Percentiles rank a stretch among this genome's conserved stretches.
phyloP scores from a whole-genome alignment of 1,140 invertebrate genomes.

The Philopotamus ludificatus region DNA sequence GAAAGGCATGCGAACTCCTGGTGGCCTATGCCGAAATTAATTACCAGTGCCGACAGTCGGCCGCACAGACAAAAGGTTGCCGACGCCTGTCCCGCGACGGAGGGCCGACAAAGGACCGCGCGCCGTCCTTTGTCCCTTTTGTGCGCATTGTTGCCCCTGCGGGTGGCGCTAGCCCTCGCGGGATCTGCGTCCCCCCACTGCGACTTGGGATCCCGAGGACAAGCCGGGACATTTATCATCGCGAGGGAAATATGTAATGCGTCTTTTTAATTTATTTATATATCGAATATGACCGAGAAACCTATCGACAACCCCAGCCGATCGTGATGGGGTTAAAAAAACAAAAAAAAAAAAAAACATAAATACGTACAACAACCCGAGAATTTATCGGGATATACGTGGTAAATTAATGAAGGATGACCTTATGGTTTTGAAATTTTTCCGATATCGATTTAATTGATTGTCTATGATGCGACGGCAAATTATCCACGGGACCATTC shows the following conservation, averaged over 20 bases:
- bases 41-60: no score
- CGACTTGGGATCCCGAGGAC: slow-evolving; percentile 19
- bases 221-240: slow-evolving; percentile 19
- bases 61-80: no score
- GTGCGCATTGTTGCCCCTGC: slow-evolving; percentile 26
- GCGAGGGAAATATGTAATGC: not conserved
- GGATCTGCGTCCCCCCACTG: slow-evolving; percentile 7
- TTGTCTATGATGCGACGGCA: no score
- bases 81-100: not conserved
- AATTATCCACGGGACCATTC: no score
- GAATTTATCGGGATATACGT: no score
- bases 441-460: no score
- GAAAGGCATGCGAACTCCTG: no score
- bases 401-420: no score
- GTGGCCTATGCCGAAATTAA: no score
- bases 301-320: slow-evolving; percentile 7
- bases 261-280: slow-evolving; percentile 8
- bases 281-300: not conserved
- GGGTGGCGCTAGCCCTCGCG: slow-evolving; percentile 21
- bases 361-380: no score
- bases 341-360: not conserved
- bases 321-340: not conserved
- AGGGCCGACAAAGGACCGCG: slow-evolving; percentile 21
- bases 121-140: slow-evolving; percentile 28
- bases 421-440: no score